These are phyloP conservation scores for Pteromalus puparum DNA, from an alignment of 1,140 invertebrate species.

Conservation along the genomic window DNA sequence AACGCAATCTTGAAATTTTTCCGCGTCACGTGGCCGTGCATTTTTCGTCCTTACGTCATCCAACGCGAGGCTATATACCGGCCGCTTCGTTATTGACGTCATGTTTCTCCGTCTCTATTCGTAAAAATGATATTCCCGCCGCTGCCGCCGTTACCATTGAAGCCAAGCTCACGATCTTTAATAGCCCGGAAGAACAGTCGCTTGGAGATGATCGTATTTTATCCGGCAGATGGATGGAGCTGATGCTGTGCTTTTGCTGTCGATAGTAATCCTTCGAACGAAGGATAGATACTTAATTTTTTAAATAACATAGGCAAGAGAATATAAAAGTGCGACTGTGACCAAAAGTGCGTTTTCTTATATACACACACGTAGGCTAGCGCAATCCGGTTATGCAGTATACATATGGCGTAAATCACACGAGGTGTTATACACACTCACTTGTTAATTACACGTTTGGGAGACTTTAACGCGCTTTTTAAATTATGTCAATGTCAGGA, in stretches of 20 bases:
- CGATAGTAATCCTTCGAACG: neutral
- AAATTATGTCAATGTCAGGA: neutral
- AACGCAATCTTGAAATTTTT: conserved; percentile 28
- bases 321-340: neutral
- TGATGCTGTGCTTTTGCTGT: neutral
- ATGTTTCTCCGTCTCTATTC: neutral
- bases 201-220: conserved; percentile 11
- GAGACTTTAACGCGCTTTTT: neutral
- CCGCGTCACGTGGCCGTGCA: conserved; percentile 27
- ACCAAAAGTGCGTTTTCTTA: neutral
- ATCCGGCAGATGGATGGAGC: conserved; percentile 1
- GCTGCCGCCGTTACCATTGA: neutral
- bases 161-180: conserved; percentile 1
- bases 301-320: neutral
- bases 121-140: conserved; percentile 24
- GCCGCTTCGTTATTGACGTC: conserved; percentile 1
- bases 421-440: neutral
- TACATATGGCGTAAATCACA: neutral
- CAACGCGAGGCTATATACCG: neutral
- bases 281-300: neutral
- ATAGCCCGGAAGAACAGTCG: conserved; percentile 28
- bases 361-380: neutral
- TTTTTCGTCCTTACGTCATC: conserved; percentile 39
- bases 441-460: neutral
- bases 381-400: neutral